A percentile compares a stretch with the other conserved stretches of the same genome.
Evolutionary conservation across 2,888 invertebrate species (phyloP).

Genomic region (Pogonocherus hispidulus): DNA sequence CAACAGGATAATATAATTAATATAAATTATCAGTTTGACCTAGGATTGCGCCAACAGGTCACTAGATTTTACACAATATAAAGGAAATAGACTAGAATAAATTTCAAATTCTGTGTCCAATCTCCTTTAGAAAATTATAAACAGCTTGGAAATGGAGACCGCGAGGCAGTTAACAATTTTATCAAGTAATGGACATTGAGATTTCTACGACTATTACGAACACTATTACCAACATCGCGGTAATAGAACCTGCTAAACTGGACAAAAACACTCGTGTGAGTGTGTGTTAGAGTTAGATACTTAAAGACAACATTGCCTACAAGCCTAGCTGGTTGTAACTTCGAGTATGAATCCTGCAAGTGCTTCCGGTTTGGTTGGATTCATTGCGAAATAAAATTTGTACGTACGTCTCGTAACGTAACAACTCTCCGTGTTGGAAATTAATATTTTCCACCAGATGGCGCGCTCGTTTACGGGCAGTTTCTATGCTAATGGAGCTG

Average conservation of each 20-base stretch:
- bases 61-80: no score
- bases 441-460: neutral
- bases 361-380: conserved; percentile 18
- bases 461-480: neutral
- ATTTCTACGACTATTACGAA: neutral
- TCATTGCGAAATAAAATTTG: conserved; percentile 1
- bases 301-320: neutral
- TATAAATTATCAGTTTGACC: no score
- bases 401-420: conserved; percentile 2
- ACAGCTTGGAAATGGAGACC: no score
- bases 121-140: no score
- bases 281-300: neutral
- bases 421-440: neutral
- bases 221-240: neutral
- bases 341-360: neutral
- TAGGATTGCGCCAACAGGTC: no score
- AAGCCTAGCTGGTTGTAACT: neutral
- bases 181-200: neutral
- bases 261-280: neutral
- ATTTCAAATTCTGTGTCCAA: no score
- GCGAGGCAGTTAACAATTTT: no score
- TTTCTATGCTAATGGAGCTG: neutral
- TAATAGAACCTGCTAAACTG: neutral
- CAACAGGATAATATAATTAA: no score
- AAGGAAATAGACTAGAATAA: no score